phyloP scores from a whole-genome alignment of 2,888 invertebrate genomes.

The Rotaria sp. region DNA sequence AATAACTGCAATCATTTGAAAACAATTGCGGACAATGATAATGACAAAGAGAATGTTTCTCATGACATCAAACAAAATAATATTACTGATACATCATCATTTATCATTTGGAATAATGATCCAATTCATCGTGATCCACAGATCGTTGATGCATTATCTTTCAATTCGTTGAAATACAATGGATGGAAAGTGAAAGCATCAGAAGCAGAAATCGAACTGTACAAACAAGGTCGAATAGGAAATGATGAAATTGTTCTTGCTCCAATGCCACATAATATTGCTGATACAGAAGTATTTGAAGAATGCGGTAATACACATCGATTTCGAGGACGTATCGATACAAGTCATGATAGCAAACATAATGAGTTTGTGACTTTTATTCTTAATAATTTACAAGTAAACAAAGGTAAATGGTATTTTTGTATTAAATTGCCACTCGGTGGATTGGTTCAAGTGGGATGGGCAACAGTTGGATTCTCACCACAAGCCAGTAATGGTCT shows the following conservation, averaged over 20 bases:
- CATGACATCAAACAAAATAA: too few relatives aligned
- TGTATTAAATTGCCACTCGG: not conserved
- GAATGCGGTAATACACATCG: not conserved
- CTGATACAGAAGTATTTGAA: not conserved
- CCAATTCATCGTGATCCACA: not conserved
- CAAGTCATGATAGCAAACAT: fast-evolving
- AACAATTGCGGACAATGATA: not conserved
- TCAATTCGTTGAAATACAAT: not conserved
- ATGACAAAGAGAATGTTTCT: not conserved
- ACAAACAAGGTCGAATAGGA: not conserved
- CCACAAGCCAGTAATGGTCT: not conserved
- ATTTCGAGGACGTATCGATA: not conserved
- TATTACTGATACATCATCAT: not conserved
- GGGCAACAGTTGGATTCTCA: not conserved
- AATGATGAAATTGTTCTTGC: not conserved
- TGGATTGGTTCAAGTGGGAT: not conserved
- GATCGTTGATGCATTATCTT: not conserved
- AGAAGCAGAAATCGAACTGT: not conserved
- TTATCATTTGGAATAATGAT: not conserved
- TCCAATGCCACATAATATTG: not conserved
- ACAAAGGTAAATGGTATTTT: not conserved
- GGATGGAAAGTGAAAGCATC: not conserved
- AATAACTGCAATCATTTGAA: not conserved
- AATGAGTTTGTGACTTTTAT: not conserved
- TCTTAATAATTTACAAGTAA: not conserved